Percentiles rank a stretch among this genome's conserved stretches.
These are phyloP conservation scores for Acanthochromis polyacanthus DNA, from an alignment of 2,113 vertebrate species.

Conservation along the genomic window DNA sequence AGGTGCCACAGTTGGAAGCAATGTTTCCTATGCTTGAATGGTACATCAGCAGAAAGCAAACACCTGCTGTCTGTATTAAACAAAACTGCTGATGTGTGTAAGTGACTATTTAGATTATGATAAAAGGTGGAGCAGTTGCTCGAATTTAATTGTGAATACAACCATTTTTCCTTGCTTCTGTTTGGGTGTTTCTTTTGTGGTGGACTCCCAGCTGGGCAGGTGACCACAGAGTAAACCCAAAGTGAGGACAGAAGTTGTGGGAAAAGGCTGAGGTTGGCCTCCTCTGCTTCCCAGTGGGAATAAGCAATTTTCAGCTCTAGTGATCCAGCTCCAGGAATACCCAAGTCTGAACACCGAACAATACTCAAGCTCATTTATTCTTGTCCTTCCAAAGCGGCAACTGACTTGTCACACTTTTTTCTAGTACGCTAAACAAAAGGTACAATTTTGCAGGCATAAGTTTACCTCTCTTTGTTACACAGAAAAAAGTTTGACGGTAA, in stretches of 20 bases:
- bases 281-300: slow-evolving; percentile 72
- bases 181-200: slow-evolving; percentile 4
- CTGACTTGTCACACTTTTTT: slow-evolving; percentile 45
- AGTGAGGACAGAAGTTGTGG: slow-evolving; percentile 43
- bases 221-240: slow-evolving; percentile 23
- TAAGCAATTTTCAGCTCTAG: slow-evolving; percentile 85
- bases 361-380: slow-evolving; percentile 80
- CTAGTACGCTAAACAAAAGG: slow-evolving; percentile 53
- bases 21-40: slow-evolving; percentile 5
- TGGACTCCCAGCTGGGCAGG: slow-evolving; percentile 13
- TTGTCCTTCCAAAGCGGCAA: slow-evolving; percentile 55
- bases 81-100: slow-evolving; percentile 23
- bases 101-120: slow-evolving; percentile 27
- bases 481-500: neutral
- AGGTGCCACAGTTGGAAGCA: slow-evolving; percentile 21
- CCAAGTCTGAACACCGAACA: slow-evolving; percentile 78
- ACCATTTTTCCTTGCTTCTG: neutral
- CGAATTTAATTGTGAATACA: neutral
- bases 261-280: slow-evolving; percentile 53
- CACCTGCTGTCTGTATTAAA: slow-evolving; percentile 41
- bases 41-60: neutral
- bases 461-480: neutral
- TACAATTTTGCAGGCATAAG: slow-evolving; percentile 23
- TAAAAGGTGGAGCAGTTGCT: neutral
- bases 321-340: slow-evolving; percentile 78